A percentile compares a stretch with the other conserved stretches of the same genome.
These are phyloP conservation scores for Rhea pennata DNA, from an alignment of 2,113 vertebrate species.

Conservation along the genomic window DNA sequence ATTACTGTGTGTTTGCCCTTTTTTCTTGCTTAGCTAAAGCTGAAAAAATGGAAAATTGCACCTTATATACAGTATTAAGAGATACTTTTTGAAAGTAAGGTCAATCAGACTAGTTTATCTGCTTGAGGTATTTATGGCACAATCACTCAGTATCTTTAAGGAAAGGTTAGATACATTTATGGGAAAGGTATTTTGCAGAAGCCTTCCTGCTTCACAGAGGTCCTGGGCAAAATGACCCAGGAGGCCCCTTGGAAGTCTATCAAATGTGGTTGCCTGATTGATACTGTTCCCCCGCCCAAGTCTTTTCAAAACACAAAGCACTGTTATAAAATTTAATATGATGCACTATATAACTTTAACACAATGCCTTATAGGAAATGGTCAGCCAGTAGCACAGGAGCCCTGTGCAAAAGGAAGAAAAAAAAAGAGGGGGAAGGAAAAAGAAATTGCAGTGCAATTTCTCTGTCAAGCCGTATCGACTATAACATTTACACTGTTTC, in stretches of 20 bases:
- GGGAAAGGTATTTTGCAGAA: constrained; percentile 55
- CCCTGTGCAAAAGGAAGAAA: not conserved
- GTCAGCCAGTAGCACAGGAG: constrained; percentile 6
- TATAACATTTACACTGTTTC: not conserved
- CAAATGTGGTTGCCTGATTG: constrained; percentile 52
- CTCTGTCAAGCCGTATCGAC: not conserved
- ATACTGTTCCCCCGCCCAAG: constrained; percentile 28
- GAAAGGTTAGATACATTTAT: constrained; percentile 71
- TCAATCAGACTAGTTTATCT: constrained; percentile 54
- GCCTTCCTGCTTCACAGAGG: constrained; percentile 57
- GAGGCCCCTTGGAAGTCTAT: constrained; percentile 62
- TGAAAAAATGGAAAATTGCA: constrained; percentile 60
- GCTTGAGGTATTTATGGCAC: constrained; percentile 58
- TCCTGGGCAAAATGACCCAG: constrained; percentile 67
- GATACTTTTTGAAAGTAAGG: constrained; percentile 23
- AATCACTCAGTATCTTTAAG: constrained; percentile 66
- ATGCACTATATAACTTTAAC: constrained; percentile 67
- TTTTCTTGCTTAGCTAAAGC: constrained; percentile 51
- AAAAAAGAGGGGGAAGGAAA: not conserved
- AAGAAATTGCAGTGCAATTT: constrained; percentile 15
- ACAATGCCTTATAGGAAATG: constrained; percentile 49
- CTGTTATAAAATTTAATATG: constrained; percentile 69
- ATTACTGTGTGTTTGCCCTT: constrained; percentile 58
- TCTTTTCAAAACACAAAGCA: constrained; percentile 68
- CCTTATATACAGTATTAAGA: constrained; percentile 46